These are phyloP conservation scores for Hirtodrosophila confusa DNA, from an alignment of 2,888 invertebrate genomes.

Conservation along the genomic window DNA sequence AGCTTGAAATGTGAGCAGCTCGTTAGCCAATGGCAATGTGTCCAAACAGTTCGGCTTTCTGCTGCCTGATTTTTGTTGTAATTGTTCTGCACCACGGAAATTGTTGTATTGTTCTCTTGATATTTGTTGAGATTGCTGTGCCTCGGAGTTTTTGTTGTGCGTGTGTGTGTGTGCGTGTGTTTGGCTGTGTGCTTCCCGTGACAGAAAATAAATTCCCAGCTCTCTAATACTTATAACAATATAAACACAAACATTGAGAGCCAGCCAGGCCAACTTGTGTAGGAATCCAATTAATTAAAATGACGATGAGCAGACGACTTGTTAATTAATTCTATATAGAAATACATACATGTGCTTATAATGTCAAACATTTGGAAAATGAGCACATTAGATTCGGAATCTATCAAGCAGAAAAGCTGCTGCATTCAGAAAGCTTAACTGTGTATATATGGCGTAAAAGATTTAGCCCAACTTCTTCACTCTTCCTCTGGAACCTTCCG, in stretches of 20 bases:
- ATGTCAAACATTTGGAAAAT: no score
- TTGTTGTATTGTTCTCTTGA: slow-evolving; percentile 26
- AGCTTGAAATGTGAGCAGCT: slow-evolving; percentile 55
- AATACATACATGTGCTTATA: not conserved
- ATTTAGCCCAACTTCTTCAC: no score
- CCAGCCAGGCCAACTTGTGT: not conserved
- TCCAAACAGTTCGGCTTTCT: slow-evolving; percentile 22
- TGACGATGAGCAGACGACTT: not conserved
- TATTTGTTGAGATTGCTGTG: slow-evolving; percentile 15
- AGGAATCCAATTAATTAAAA: slow-evolving; percentile 25
- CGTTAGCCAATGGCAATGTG: slow-evolving; percentile 47
- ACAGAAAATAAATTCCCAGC: slow-evolving; percentile 2
- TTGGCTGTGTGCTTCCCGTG: not conserved
- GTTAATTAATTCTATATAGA: slow-evolving; percentile 6
- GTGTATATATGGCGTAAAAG: no score
- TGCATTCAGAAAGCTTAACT: no score
- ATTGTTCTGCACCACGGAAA: slow-evolving; percentile 33
- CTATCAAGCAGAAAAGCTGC: no score
- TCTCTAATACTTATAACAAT: slow-evolving; percentile 5
- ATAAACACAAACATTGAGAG: slow-evolving; percentile 12
- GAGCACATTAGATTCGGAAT: no score
- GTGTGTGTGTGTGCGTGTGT: not conserved
- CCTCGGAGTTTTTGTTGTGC: slow-evolving; percentile 6
- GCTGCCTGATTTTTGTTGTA: slow-evolving; percentile 22
- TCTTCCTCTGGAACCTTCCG: no score